Evolutionary conservation across 1,140 invertebrate genomes (phyloP).

Genomic region (Plectrocnemia conspersa): DNA sequence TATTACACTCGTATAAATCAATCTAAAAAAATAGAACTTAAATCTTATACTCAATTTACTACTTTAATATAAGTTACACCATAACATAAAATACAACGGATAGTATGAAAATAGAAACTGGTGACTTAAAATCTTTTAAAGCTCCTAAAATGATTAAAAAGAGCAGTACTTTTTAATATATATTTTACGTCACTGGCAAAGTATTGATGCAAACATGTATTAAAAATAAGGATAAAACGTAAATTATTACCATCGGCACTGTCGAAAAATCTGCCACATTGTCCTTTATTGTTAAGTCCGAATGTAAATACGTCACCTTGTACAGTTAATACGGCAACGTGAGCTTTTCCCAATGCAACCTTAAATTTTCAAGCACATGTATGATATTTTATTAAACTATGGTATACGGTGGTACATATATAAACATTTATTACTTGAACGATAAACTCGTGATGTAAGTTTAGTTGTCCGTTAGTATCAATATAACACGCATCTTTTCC

Average conservation of each 20-base stretch:
- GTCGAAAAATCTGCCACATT: constrained; percentile 88
- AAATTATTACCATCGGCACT: constrained; percentile 3
- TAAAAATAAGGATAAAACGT: constrained; percentile 5
- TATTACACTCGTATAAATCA: no score
- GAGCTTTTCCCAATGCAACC: constrained; percentile 92
- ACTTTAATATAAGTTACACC: no score
- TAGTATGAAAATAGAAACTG: no score
- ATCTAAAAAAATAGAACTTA: no score
- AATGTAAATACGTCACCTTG: constrained; percentile 92
- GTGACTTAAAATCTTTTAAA: no score
- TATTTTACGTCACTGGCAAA: constrained; percentile 32
- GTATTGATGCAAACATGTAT: constrained; percentile 34
- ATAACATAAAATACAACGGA: no score
- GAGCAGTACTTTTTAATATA: neutral
- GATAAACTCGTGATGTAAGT: constrained; percentile 75
- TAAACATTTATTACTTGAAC: no score
- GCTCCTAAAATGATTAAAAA: neutral
- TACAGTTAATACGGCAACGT: constrained; percentile 80
- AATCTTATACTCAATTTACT: no score
- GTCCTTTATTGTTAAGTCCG: constrained; percentile 96
- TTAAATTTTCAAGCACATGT: constrained; percentile 40
- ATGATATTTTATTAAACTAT: neutral
- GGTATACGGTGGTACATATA: neutral
- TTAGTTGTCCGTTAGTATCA: constrained; percentile 67
- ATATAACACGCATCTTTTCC: constrained; percentile 91